These are phyloP conservation scores for Drosophila cyrtoloma DNA, from an alignment of 2,888 invertebrate genomes.

Conservation along the genomic window DNA sequence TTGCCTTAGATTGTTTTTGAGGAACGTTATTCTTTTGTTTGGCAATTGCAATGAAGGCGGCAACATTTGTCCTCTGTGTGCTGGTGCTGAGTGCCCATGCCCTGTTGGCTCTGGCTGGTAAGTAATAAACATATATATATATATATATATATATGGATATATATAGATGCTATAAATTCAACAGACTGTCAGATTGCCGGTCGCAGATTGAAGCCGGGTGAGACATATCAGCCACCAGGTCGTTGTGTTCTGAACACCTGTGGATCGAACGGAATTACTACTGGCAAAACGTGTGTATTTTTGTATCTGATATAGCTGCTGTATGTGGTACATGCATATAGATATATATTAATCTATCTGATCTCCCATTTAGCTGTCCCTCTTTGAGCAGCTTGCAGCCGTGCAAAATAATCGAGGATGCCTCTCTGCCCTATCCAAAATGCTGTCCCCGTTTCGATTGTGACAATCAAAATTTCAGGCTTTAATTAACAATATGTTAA, in stretches of 20 bases:
- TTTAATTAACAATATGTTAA: not conserved
- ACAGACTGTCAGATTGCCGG: constrained; percentile 36
- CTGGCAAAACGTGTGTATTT: constrained; percentile 46
- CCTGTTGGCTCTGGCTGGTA: constrained; percentile 51
- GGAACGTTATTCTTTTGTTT: not conserved
- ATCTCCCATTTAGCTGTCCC: constrained; percentile 53
- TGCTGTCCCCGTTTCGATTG: constrained; percentile 33
- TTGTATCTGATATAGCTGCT: not conserved
- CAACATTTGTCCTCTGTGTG: constrained; percentile 57
- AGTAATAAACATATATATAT: constrained; percentile 1
- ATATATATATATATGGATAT: not conserved
- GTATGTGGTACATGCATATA: not conserved
- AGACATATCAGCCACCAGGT: constrained; percentile 10
- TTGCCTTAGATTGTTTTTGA: not conserved
- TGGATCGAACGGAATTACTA: fast-evolving
- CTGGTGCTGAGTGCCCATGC: constrained; percentile 50
- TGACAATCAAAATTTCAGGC: not conserved
- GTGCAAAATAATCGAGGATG: constrained; percentile 61
- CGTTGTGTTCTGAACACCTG: constrained; percentile 5
- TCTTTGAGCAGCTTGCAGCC: constrained; percentile 20
- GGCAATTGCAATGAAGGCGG: constrained; percentile 44
- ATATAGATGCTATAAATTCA: not conserved
- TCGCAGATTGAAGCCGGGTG: constrained; percentile 38
- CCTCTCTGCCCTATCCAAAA: constrained; percentile 62
- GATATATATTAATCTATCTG: not conserved